Conservation (phyloP, 2,797 vertebrate genomes). For the Nyctalus aviator region DNA sequence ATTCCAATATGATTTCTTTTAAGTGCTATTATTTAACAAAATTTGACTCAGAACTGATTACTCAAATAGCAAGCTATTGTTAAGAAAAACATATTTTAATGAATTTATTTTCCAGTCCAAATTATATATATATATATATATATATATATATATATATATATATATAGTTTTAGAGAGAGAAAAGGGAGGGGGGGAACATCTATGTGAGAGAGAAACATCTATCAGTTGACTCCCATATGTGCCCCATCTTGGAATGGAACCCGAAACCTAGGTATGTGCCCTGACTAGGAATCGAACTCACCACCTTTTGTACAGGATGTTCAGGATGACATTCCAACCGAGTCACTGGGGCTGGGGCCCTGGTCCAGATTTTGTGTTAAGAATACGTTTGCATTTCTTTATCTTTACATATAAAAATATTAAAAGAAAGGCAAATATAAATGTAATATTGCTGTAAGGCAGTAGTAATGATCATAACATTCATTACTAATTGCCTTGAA, state of each 20-base stretch:
- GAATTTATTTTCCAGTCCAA: neutral
- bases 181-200: neutral
- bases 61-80: neutral
- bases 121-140: neutral
- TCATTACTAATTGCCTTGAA: neutral
- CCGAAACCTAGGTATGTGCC: neutral
- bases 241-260: neutral
- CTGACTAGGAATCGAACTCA: neutral
- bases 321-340: neutral
- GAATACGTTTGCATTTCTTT: neutral
- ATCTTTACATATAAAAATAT: neutral
- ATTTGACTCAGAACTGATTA: slow-evolving; percentile 14
- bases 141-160: too few species aligned
- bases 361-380: neutral
- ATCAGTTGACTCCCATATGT: neutral
- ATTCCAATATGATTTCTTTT: slow-evolving; percentile 22
- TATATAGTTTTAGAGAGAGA: neutral
- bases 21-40: slow-evolving; percentile 36
- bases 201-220: neutral
- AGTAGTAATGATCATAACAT: neutral
- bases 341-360: neutral
- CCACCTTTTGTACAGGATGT: neutral
- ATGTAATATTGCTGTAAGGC: neutral
- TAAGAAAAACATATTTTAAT: neutral
- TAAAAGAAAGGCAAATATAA: slow-evolving; percentile 27